Percentiles rank a stretch among this genome's conserved stretches.
Evolutionary conservation across 2,888 invertebrate species (phyloP).

Genomic region (Phalangium opilio): DNA sequence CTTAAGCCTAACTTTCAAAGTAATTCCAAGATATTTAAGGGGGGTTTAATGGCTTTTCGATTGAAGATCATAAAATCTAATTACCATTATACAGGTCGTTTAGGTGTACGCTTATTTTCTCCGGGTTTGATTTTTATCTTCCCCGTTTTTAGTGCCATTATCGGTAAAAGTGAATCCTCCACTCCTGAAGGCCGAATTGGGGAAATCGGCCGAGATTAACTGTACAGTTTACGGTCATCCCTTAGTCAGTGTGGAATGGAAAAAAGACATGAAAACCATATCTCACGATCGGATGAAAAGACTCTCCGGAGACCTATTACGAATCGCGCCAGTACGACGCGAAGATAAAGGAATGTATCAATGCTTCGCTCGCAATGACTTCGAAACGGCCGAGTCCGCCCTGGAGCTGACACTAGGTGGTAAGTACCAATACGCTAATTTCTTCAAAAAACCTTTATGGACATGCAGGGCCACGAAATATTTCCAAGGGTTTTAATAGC

Average conservation of each 20-base stretch:
- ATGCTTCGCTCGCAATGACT: constrained; percentile 20
- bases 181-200: constrained; percentile 10
- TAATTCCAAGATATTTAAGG: too few relatives aligned
- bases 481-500: too few relatives aligned
- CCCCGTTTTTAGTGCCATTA: constrained; percentile 1
- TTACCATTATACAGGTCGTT: too few relatives aligned
- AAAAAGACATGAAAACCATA: constrained; percentile 25
- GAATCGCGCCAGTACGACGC: constrained; percentile 10
- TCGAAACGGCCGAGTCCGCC: constrained; percentile 10
- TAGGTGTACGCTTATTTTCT: too few relatives aligned
- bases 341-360: constrained; percentile 18
- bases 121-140: neutral
- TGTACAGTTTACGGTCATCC: constrained; percentile 27
- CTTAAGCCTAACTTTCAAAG: too few relatives aligned
- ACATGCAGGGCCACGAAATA: too few relatives aligned
- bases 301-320: constrained; percentile 11
- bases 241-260: constrained; percentile 25
- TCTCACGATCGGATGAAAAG: neutral
- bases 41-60: too few relatives aligned
- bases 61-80: too few relatives aligned
- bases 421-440: constrained; percentile 3
- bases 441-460: too few relatives aligned
- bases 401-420: constrained; percentile 13
- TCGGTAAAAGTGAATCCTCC: constrained; percentile 1
- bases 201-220: constrained; percentile 25